Evolutionary conservation across 1,140 invertebrate genomes (phyloP).

Genomic region (Portunus trituberculatus): DNA sequence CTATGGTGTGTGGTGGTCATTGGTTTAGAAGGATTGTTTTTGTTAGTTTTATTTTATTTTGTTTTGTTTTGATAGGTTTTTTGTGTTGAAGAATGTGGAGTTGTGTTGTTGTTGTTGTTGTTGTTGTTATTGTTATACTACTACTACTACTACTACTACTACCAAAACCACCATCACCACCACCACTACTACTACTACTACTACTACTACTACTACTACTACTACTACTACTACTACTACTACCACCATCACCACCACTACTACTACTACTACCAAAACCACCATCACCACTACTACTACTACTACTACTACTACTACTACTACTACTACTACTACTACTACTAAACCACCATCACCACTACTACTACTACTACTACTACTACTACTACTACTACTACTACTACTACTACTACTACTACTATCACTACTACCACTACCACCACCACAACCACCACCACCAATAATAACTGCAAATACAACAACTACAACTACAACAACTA

Average conservation of each 20-base stretch:
- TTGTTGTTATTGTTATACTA: too few species aligned
- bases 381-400: constrained; percentile 17
- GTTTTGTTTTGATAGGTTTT: too few species aligned
- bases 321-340: constrained; percentile 8
- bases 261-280: background rate
- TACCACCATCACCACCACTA: background rate
- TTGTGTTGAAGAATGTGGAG: too few species aligned
- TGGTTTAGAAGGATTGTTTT: too few species aligned
- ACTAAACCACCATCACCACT: background rate
- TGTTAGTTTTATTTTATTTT: too few species aligned
- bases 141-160: constrained; percentile 16
- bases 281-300: background rate
- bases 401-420: constrained; percentile 16
- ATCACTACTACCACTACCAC: background rate
- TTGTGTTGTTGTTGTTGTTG: too few species aligned
- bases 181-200: background rate
- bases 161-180: background rate
- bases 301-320: constrained; percentile 17
- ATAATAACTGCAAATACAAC: too few species aligned
- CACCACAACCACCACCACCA: background rate
- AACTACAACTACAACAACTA: too few species aligned
- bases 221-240: constrained; percentile 16
- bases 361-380: constrained; percentile 6
- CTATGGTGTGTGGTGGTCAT: too few species aligned
- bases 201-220: constrained; percentile 6